Percentiles rank a stretch among this genome's conserved stretches.
Evolutionary conservation across 2,113 vertebrate species (phyloP).

Genomic region (Hippoglossus stenolepis): DNA sequence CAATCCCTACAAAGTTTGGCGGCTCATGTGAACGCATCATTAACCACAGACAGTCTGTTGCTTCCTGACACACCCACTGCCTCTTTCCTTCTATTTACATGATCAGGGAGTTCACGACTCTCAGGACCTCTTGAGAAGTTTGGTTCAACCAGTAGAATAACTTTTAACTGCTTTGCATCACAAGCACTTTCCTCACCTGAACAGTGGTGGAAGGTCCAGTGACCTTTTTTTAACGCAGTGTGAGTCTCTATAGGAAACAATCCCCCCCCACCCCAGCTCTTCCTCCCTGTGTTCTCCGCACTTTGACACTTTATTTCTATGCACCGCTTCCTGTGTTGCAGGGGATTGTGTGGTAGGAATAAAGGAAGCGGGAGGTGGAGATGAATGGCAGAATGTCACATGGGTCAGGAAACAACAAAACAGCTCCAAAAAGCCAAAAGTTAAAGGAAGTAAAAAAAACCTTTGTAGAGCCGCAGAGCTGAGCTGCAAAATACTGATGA

Average conservation of each 20-base stretch:
- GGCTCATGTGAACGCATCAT: background rate
- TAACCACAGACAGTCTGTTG: background rate
- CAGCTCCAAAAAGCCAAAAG: background rate
- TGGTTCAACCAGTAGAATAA: no score
- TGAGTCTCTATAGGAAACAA: background rate
- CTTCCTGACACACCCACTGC: no score
- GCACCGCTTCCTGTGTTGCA: background rate
- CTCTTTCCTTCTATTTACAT: no score
- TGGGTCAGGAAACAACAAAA: background rate
- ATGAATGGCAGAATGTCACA: background rate
- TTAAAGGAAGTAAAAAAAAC: background rate
- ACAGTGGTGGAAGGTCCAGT: background rate
- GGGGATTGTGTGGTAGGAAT: background rate
- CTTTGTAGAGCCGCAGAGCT: background rate
- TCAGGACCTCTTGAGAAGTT: no score
- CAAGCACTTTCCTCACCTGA: no score
- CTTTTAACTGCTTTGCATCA: no score
- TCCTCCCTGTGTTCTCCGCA: background rate
- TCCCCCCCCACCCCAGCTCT: background rate
- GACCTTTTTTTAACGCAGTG: background rate
- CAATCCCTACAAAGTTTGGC: conserved; percentile 18
- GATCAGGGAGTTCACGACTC: no score
- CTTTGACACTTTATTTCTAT: background rate
- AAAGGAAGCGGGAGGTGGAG: background rate
- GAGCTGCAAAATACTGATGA: background rate